A percentile compares a stretch with the other conserved stretches of the same genome.
phyloP scores from a whole-genome alignment of 2,113 vertebrate genomes.

The Taurulus bubalis region DNA sequence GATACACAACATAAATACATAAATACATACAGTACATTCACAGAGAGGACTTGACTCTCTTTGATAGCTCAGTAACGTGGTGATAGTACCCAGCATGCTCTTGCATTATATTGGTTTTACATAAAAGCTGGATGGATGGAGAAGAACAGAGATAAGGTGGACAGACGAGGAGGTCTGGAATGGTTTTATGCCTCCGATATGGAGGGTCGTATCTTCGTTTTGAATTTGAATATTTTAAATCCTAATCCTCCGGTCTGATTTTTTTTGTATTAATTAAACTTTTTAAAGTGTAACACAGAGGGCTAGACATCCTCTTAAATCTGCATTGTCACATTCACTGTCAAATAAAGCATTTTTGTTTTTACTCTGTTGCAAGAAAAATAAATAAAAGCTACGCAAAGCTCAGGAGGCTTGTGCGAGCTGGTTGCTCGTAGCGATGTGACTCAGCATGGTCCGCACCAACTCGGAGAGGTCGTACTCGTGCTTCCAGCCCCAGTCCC shows the following conservation, averaged over 20 bases:
- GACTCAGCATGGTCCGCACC: slow-evolving; percentile 88
- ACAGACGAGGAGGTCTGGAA: neutral
- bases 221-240: neutral
- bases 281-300: neutral
- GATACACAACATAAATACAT: slow-evolving; percentile 1
- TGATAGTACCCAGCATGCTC: neutral
- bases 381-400: neutral
- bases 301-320: neutral
- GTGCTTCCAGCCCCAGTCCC: slow-evolving; percentile 93
- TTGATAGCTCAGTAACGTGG: neutral
- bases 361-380: neutral
- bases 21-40: slow-evolving; percentile 26
- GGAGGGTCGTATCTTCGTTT: neutral
- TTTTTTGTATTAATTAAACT: neutral
- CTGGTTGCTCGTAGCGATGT: slow-evolving; percentile 16
- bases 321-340: neutral
- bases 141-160: neutral
- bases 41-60: neutral
- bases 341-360: neutral
- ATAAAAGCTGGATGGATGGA: neutral
- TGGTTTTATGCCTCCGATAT: neutral
- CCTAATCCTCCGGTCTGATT: neutral
- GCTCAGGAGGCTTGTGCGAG: slow-evolving; percentile 32
- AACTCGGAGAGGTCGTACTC: slow-evolving; percentile 89
- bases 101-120: neutral